phyloP scores from a whole-genome alignment of 2,797 vertebrate species.

The Alectoris magna region DNA sequence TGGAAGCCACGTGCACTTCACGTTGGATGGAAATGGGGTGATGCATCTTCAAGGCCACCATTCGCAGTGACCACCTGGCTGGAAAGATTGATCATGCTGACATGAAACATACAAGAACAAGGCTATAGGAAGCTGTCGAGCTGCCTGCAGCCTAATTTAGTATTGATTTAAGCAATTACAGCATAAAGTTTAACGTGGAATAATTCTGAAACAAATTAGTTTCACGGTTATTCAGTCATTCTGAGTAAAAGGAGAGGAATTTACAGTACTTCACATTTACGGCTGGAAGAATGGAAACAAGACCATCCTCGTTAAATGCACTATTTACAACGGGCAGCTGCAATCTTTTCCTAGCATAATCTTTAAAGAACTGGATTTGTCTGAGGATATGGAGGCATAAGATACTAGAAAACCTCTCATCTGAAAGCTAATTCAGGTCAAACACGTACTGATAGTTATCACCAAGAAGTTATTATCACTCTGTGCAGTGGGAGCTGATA shows the following conservation, averaged over 20 bases:
- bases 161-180: conserved; percentile 51
- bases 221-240: not conserved
- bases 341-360: not conserved
- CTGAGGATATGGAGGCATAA: not conserved
- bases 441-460: not conserved
- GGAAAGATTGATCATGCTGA: conserved; percentile 1
- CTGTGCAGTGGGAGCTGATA: not conserved
- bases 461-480: not conserved
- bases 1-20: not conserved
- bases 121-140: not conserved
- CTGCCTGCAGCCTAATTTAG: conserved; percentile 37
- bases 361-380: not conserved
- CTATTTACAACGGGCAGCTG: not conserved
- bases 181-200: conserved; percentile 22
- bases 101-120: not conserved
- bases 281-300: not conserved
- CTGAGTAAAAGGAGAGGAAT: not conserved
- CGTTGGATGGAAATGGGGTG: not conserved
- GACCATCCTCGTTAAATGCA: not conserved
- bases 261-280: not conserved
- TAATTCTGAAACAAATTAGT: conserved; percentile 26
- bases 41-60: not conserved
- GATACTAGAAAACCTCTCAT: conserved; percentile 1
- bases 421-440: not conserved
- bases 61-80: not conserved